Percentiles rank a stretch among this genome's conserved stretches.
These are phyloP conservation scores for Eupithecia subumbrata DNA, from an alignment of 2,888 invertebrate species.

Conservation along the genomic window DNA sequence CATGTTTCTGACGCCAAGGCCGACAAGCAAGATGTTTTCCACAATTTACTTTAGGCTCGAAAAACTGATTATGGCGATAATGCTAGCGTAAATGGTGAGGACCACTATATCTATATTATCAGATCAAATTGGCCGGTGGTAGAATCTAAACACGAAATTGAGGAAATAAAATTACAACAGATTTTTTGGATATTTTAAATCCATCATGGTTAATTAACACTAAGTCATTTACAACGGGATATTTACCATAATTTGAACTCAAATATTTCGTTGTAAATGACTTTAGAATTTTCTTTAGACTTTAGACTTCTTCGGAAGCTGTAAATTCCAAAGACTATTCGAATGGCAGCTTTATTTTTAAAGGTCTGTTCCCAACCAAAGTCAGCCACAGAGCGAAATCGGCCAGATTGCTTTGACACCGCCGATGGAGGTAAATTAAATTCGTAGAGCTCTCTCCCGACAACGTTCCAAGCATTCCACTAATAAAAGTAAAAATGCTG, in stretches of 20 bases:
- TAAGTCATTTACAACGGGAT: too few relatives aligned
- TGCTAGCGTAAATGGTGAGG: not conserved
- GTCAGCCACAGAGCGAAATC: slow-evolving; percentile 22
- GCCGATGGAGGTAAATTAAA: slow-evolving; percentile 23
- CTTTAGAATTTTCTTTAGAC: too few relatives aligned
- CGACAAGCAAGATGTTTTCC: not conserved
- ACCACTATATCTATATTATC: not conserved
- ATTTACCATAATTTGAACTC: too few relatives aligned
- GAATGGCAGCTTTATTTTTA: slow-evolving; percentile 25
- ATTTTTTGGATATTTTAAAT: not conserved
- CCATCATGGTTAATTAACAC: too few relatives aligned
- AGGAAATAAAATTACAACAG: not conserved
- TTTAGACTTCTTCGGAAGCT: slow-evolving; percentile 7
- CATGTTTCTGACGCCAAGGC: slow-evolving; percentile 1
- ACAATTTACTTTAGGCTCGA: not conserved
- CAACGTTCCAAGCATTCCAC: slow-evolving; percentile 9
- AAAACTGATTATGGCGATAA: not conserved
- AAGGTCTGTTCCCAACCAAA: slow-evolving; percentile 16
- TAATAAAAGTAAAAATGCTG: slow-evolving; percentile 7
- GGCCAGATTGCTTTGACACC: slow-evolving; percentile 19
- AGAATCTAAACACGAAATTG: not conserved
- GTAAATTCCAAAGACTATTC: slow-evolving; percentile 7
- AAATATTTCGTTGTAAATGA: too few relatives aligned
- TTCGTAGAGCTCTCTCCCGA: slow-evolving; percentile 7
- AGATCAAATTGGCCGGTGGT: too few relatives aligned